phyloP scores from a whole-genome alignment of 2,797 vertebrate genomes.

The Lacerta viridis region DNA sequence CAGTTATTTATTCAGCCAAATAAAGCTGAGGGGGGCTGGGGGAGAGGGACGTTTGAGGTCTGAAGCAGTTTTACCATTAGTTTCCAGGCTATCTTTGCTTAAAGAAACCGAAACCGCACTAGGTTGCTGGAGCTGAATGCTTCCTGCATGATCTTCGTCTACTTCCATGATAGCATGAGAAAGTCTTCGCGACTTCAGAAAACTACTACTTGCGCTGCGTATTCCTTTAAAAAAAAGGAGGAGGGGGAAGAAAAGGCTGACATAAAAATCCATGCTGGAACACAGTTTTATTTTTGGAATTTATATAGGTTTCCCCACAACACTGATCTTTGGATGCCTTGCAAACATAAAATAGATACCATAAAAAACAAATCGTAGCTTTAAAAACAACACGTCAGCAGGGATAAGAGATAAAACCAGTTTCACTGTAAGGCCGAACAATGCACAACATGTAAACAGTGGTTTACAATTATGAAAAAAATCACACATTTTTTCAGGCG shows the following conservation, averaged over 20 bases:
- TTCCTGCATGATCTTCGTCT: conserved; percentile 68
- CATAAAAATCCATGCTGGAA: neutral
- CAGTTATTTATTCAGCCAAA: conserved; percentile 28
- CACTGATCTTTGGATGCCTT: too few species aligned
- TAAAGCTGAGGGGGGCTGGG: neutral
- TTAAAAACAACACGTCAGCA: neutral
- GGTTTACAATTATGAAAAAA: neutral
- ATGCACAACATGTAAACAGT: neutral
- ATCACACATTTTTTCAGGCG: neutral
- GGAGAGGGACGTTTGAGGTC: neutral
- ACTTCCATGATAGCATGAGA: conserved; percentile 79
- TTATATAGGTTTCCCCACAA: neutral
- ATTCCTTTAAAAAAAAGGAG: conserved; percentile 65
- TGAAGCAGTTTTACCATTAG: conserved; percentile 82
- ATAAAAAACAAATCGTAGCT: neutral
- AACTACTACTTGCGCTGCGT: conserved; percentile 66
- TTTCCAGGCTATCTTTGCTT: conserved; percentile 84
- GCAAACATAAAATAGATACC: neutral
- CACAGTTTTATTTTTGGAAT: neutral
- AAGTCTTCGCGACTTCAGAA: conserved; percentile 81
- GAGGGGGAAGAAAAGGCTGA: too few species aligned
- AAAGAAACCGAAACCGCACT: conserved; percentile 68
- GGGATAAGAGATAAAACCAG: neutral
- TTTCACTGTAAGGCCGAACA: neutral
- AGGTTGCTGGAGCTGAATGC: conserved; percentile 69